Evolutionary conservation across 1,140 invertebrate genomes (phyloP).

Genomic region (Temnothorax nylanderi): DNA sequence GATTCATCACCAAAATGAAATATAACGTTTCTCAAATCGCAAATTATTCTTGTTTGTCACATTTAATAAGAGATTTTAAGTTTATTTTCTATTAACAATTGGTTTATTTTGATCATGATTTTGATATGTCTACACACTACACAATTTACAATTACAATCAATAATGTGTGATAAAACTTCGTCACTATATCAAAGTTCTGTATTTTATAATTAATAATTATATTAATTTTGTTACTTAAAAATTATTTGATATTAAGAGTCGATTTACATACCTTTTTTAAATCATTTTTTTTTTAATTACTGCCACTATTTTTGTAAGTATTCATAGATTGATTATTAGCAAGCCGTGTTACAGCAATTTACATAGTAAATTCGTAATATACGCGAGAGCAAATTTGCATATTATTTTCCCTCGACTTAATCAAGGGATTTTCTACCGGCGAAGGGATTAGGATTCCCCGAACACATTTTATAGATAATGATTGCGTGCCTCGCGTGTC

Average conservation of each 20-base stretch:
- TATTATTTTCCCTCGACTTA: background rate
- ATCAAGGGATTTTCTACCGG: background rate
- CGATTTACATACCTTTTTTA: background rate
- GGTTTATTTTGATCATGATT: background rate
- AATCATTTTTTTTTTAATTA: background rate
- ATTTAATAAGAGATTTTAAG: background rate
- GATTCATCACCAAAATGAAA: background rate
- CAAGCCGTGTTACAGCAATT: background rate
- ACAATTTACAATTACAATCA: background rate
- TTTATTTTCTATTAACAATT: background rate
- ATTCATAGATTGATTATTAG: background rate
- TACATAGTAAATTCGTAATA: slow-evolving; percentile 3
- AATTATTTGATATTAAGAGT: background rate
- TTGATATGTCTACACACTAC: no score
- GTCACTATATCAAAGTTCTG: no score
- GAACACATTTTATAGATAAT: background rate
- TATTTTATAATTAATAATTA: background rate
- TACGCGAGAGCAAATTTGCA: background rate
- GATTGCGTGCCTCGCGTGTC: background rate
- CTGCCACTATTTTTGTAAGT: background rate
- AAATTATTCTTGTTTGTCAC: background rate
- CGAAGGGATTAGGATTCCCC: slow-evolving; percentile 1
- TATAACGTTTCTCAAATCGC: background rate
- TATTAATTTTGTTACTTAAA: background rate
- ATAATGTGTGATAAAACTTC: background rate